Conservation (phyloP, 92 coral and sea anemone species). For the Diadumene lineata region DNA sequence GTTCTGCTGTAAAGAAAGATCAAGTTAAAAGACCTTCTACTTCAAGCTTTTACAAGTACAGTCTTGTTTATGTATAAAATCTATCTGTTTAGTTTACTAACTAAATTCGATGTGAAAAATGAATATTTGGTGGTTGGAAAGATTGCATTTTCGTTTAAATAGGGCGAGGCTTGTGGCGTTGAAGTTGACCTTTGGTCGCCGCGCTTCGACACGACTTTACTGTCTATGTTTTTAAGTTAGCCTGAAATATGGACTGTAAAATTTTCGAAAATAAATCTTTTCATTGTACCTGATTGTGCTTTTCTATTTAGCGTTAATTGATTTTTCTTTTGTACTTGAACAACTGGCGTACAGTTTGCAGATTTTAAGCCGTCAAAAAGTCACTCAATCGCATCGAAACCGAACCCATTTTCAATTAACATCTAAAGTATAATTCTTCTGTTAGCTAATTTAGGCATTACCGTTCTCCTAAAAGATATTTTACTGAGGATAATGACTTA, state of each 20-base stretch:
- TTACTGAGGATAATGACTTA: too few relatives aligned
- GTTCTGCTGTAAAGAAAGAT: not conserved
- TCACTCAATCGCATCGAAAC: too few relatives aligned
- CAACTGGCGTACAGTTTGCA: constrained; percentile 8
- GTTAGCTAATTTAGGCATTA: too few relatives aligned
- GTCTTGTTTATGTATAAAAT: not conserved
- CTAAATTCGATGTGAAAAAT: constrained; percentile 4
- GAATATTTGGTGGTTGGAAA: not conserved
- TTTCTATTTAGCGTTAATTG: not conserved
- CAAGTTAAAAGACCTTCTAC: not conserved
- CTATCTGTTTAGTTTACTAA: not conserved
- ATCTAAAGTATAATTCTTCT: too few relatives aligned
- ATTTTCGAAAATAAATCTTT: constrained; percentile 12
- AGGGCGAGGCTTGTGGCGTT: constrained; percentile 7
- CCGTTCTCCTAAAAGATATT: too few relatives aligned
- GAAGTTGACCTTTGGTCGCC: constrained; percentile 15
- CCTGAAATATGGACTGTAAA: not conserved
- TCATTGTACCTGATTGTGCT: constrained; percentile 14
- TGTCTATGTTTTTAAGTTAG: constrained; percentile 6
- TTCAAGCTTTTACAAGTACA: not conserved
- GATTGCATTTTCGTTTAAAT: not conserved
- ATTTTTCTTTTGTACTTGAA: not conserved
- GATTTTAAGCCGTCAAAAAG: too few relatives aligned
- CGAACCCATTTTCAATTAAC: too few relatives aligned
- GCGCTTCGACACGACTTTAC: not conserved